phyloP scores from a whole-genome alignment of 2,797 vertebrate genomes.

The Neosilurus hyrtlii region DNA sequence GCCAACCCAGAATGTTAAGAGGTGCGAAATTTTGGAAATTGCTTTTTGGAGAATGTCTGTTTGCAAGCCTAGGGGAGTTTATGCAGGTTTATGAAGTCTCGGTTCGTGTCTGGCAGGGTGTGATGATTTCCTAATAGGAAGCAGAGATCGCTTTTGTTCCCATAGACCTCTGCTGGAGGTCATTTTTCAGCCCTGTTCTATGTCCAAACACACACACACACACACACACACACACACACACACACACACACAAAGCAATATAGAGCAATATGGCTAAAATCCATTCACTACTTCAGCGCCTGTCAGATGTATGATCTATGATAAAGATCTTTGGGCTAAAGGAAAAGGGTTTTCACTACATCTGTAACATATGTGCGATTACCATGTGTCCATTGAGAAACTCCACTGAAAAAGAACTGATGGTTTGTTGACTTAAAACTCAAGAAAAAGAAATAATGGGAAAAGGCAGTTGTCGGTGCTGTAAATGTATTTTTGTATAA shows the following conservation, averaged over 20 bases:
- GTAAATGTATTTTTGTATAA: neutral
- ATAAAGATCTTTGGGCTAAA: neutral
- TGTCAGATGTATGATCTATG: conserved; percentile 35
- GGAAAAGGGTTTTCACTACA: neutral
- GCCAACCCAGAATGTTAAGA: conserved; percentile 18
- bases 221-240: conserved; percentile 23
- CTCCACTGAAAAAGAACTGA: neutral
- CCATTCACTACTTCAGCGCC: conserved; percentile 50
- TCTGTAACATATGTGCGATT: neutral
- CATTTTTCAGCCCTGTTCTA: conserved; percentile 68
- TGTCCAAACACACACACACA: conserved; percentile 14
- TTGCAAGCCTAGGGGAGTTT: conserved; percentile 16
- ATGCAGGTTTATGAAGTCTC: conserved; percentile 8
- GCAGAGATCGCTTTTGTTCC: conserved; percentile 59
- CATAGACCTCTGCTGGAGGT: conserved; percentile 54
- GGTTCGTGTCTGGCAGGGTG: conserved; percentile 2
- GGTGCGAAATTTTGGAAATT: conserved; percentile 20
- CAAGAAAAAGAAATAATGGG: neutral
- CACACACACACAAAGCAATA: conserved; percentile 36
- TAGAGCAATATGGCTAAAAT: conserved; percentile 34
- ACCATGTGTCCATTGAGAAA: neutral
- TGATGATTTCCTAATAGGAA: conserved; percentile 37
- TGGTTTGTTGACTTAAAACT: neutral
- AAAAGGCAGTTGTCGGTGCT: neutral
- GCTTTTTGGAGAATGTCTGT: conserved; percentile 15